phyloP scores from a whole-genome alignment of 2,113 vertebrate genomes.

The Alethe castanea region DNA sequence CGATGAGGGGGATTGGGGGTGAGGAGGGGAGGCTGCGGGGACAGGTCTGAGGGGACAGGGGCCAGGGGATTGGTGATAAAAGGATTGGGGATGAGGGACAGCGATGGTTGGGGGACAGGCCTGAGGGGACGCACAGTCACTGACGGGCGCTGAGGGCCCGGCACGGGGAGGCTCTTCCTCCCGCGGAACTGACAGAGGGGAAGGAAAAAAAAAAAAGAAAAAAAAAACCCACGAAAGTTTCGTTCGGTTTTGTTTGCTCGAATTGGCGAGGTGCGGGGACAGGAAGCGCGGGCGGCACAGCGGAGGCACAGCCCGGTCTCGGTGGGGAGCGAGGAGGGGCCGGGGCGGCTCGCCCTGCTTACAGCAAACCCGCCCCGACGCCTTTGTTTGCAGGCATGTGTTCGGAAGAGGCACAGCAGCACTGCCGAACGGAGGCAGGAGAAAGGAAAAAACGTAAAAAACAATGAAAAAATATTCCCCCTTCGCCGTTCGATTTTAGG shows the following conservation, averaged over 20 bases:
- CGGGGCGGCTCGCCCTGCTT: background rate
- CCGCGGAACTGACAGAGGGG: background rate
- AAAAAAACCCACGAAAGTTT: background rate
- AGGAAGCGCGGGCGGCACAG: background rate
- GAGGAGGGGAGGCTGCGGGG: background rate
- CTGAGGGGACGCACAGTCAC: background rate
- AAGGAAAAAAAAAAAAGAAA: fast-evolving
- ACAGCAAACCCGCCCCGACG: background rate
- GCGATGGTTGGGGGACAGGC: background rate
- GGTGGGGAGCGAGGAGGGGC: background rate
- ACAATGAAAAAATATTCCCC: background rate
- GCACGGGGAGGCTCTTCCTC: background rate
- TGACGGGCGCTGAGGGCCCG: background rate
- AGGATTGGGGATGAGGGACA: background rate
- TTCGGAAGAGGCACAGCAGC: fast-evolving
- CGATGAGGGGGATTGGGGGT: background rate
- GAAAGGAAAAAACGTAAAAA: background rate
- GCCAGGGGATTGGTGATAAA: background rate
- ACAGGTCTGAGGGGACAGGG: too few relatives aligned
- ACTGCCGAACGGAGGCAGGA: background rate
- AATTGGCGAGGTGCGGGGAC: background rate
- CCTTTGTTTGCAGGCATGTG: background rate
- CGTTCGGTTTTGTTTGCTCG: background rate
- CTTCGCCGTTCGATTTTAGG: background rate
- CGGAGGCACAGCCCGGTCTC: background rate